These are phyloP conservation scores for Anguilla obscura DNA, from an alignment of 2,797 vertebrate genomes.

Conservation along the genomic window DNA sequence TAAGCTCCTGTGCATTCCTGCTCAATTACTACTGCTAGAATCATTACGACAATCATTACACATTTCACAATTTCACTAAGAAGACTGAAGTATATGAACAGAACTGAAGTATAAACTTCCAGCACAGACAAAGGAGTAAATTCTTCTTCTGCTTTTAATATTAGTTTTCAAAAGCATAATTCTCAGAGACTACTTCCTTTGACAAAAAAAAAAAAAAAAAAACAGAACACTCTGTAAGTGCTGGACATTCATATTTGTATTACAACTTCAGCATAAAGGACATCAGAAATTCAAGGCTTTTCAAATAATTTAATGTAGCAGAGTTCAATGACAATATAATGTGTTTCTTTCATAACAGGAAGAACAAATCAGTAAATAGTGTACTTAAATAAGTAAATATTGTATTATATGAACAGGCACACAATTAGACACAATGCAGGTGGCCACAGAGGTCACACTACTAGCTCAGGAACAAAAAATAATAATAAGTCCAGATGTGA, in stretches of 20 bases:
- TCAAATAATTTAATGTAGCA: neutral
- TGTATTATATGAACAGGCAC: neutral
- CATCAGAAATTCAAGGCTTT: neutral
- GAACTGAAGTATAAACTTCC: neutral
- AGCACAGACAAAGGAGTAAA: neutral
- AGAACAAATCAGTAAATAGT: neutral
- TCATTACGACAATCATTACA: neutral
- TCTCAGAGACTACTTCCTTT: neutral
- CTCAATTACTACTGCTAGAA: constrained; percentile 4
- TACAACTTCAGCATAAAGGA: neutral
- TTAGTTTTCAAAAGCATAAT: neutral
- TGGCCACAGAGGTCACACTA: neutral
- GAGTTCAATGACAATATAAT: neutral
- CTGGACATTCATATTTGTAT: neutral
- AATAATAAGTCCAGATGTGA: neutral
- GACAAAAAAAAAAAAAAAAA: neutral
- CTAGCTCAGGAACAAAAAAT: neutral
- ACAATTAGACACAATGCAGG: neutral
- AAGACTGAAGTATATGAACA: neutral
- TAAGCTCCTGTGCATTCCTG: constrained; percentile 51
- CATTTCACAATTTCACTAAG: neutral
- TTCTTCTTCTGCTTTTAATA: neutral
- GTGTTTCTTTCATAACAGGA: neutral
- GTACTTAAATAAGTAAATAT: neutral
- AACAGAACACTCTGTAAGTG: neutral